phyloP scores from a whole-genome alignment of 92 coral and sea anemone genomes.

The Umimayanthus chanpuru region DNA sequence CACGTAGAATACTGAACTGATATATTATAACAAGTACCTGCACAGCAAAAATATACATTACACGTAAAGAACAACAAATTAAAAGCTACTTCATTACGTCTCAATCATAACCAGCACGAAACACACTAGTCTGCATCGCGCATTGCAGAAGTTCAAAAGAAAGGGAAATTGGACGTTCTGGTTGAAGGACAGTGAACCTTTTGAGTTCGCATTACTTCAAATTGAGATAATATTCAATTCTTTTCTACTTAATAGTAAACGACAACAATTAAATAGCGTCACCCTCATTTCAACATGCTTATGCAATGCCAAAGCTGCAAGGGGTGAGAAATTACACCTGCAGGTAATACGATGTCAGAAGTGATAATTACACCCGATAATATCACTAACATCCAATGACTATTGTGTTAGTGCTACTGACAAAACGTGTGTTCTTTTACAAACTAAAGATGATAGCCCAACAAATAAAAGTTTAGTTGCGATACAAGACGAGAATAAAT shows the following conservation, averaged over 20 bases:
- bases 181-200: too few relatives aligned
- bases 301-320: neutral
- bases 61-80: neutral
- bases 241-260: too few relatives aligned
- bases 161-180: too few relatives aligned
- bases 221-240: too few relatives aligned
- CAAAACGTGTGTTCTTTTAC: neutral
- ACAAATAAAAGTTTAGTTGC: neutral
- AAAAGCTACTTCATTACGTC: neutral
- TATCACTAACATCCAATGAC: neutral
- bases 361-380: neutral
- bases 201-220: too few relatives aligned
- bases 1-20: neutral
- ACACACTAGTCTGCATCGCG: too few relatives aligned
- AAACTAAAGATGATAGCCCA: neutral
- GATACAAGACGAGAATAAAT: neutral
- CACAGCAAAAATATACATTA: too few relatives aligned
- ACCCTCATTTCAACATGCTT: neutral
- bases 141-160: too few relatives aligned
- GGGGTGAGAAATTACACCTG: neutral
- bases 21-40: neutral
- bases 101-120: too few relatives aligned
- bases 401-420: neutral
- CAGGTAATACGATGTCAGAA: neutral
- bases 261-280: neutral